phyloP scores from a whole-genome alignment of 37 sponge, comb jelly and placozoan species.

The Crambe crambe region DNA sequence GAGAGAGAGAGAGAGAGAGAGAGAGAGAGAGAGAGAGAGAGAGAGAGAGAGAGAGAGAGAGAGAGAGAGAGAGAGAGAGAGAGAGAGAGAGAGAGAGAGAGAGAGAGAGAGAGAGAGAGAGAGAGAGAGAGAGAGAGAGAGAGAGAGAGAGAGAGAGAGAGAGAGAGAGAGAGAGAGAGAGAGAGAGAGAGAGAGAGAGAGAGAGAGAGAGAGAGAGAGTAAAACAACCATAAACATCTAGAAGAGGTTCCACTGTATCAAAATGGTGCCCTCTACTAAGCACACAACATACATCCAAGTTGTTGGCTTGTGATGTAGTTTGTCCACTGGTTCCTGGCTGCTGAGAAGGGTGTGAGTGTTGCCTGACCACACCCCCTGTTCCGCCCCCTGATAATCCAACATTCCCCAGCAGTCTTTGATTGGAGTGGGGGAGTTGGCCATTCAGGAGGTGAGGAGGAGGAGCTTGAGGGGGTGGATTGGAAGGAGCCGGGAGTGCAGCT shows the following conservation, averaged over 20 bases:
- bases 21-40: slow-evolving; percentile 48
- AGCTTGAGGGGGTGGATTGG: not conserved
- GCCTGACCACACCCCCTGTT: not conserved
- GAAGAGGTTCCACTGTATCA: no score
- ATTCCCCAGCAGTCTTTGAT: not conserved
- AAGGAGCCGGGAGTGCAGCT: slow-evolving; percentile 11
- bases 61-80: not conserved
- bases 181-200: no score
- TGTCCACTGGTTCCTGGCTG: not conserved
- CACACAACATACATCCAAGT: no score
- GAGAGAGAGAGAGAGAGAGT: no score
- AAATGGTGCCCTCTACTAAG: no score
- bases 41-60: slow-evolving; percentile 40
- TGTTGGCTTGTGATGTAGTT: not conserved
- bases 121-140: not conserved
- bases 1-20: slow-evolving; percentile 30
- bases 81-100: not conserved
- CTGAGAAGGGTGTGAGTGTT: not conserved
- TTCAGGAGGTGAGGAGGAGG: slow-evolving; percentile 4
- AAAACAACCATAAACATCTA: no score
- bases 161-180: no score
- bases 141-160: not conserved
- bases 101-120: not conserved
- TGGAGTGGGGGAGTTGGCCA: not conserved
- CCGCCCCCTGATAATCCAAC: not conserved